Conservation (phyloP, 2,797 vertebrate genomes). For the Scomberomorus guttatus region DNA sequence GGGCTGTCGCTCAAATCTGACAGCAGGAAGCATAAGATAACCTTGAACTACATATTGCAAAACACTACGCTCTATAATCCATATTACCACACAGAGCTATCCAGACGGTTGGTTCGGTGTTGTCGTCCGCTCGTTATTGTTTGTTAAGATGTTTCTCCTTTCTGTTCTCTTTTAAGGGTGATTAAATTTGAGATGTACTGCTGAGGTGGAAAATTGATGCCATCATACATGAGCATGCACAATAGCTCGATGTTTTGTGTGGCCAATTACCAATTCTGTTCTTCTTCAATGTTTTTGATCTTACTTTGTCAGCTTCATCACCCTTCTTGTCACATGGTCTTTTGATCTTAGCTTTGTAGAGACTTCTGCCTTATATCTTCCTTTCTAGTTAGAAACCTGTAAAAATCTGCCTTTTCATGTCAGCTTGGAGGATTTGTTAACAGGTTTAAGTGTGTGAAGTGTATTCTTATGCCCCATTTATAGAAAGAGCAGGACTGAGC, state of each 20-base stretch:
- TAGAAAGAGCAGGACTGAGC: constrained; percentile 12
- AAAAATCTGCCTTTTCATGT: constrained; percentile 2
- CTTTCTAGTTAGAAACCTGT: not conserved
- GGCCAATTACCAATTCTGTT: not conserved
- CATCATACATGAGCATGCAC: not conserved
- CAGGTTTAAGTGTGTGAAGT: constrained; percentile 1
- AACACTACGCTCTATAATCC: constrained; percentile 41
- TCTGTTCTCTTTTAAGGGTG: not conserved
- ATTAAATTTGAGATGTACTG: not conserved
- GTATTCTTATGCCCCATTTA: constrained; percentile 17
- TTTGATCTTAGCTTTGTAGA: no score
- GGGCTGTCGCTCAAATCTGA: constrained; percentile 82
- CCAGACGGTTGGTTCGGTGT: constrained; percentile 4
- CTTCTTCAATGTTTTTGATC: not conserved
- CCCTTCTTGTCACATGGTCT: not conserved
- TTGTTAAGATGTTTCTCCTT: constrained; percentile 5
- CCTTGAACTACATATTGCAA: constrained; percentile 84
- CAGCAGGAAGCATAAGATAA: constrained; percentile 78
- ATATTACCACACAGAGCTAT: constrained; percentile 5
- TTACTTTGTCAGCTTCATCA: not conserved
- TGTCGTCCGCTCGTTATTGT: not conserved
- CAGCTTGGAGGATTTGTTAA: constrained; percentile 19
- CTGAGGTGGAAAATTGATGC: not conserved
- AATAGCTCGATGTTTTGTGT: not conserved
- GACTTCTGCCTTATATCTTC: no score